Conservation (phyloP, 1,140 invertebrate genomes). For the Drosophila littoralis region DNA sequence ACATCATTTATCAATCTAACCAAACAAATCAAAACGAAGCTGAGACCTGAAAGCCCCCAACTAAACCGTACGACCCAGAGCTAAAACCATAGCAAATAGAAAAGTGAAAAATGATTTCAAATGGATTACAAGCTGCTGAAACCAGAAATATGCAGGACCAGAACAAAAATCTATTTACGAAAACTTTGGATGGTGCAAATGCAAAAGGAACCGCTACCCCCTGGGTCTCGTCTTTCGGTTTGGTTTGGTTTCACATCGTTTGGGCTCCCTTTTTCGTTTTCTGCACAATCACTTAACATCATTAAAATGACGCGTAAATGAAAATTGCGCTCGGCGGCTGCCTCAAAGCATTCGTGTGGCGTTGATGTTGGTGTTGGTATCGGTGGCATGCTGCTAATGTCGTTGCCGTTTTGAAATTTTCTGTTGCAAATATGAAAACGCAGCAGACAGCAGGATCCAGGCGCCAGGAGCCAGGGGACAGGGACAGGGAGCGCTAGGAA, state of each 20-base stretch:
- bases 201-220: slow-evolving; percentile 47
- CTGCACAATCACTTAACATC: slow-evolving; percentile 83
- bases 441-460: slow-evolving; percentile 35
- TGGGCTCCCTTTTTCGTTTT: slow-evolving; percentile 60
- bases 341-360: slow-evolving; percentile 41
- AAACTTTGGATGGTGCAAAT: slow-evolving; percentile 68
- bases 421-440: slow-evolving; percentile 75
- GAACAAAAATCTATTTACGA: slow-evolving; percentile 74
- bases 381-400: slow-evolving; percentile 61
- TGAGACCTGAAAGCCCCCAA: slow-evolving; percentile 31
- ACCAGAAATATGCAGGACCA: slow-evolving; percentile 37
- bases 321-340: slow-evolving; percentile 67
- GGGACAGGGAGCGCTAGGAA: slow-evolving; percentile 32
- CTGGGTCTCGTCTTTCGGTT: not conserved
- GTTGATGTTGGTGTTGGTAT: slow-evolving; percentile 15
- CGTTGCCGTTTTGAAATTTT: slow-evolving; percentile 70
- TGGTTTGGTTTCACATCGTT: slow-evolving; percentile 37
- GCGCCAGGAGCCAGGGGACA: not conserved
- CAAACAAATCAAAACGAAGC: slow-evolving; percentile 79
- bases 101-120: slow-evolving; percentile 81
- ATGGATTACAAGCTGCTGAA: slow-evolving; percentile 78
- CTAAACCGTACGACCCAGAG: slow-evolving; percentile 5
- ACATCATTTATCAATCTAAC: slow-evolving; percentile 78
- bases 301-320: slow-evolving; percentile 83
- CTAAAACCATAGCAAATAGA: slow-evolving; percentile 59